Percentiles rank a stretch among this genome's conserved stretches.
Conservation (phyloP, 2,888 invertebrate genomes). For the Epinotia brunnichana region DNA sequence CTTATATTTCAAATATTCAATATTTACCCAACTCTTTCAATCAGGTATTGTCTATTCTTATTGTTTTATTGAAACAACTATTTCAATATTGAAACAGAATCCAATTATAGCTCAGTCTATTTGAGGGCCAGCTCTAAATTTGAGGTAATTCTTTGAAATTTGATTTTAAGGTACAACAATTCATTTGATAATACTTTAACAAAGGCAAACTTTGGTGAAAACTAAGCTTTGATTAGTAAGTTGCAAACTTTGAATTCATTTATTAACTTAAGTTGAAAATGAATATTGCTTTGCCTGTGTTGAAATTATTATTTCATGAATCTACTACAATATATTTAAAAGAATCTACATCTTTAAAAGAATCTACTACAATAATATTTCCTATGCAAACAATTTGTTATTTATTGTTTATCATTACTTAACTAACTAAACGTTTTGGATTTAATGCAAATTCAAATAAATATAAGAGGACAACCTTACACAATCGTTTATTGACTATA, state of each 20-base stretch:
- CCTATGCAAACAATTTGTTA: background rate
- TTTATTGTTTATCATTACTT: no score
- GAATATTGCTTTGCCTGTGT: background rate
- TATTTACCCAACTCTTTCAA: background rate
- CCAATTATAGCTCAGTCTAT: slow-evolving; percentile 2
- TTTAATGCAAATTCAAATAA: no score
- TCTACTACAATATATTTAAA: background rate
- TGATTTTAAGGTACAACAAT: background rate
- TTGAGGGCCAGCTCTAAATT: background rate
- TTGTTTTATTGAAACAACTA: slow-evolving; percentile 3
- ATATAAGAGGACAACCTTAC: no score
- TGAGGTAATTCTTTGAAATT: slow-evolving; percentile 2
- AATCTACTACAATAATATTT: background rate
- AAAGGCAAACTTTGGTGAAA: background rate
- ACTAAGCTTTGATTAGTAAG: background rate
- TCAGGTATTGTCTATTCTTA: background rate
- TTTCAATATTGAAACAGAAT: slow-evolving; percentile 13
- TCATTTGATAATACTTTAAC: background rate
- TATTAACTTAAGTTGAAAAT: background rate
- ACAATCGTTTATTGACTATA: no score
- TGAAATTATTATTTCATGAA: background rate
- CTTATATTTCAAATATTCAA: background rate
- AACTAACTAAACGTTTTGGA: no score
- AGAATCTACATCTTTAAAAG: no score
- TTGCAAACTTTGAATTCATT: background rate